A percentile compares a stretch with the other conserved stretches of the same genome.
These are phyloP conservation scores for Pogonocichla stellata DNA, from an alignment of 2,113 vertebrate genomes.

Conservation along the genomic window DNA sequence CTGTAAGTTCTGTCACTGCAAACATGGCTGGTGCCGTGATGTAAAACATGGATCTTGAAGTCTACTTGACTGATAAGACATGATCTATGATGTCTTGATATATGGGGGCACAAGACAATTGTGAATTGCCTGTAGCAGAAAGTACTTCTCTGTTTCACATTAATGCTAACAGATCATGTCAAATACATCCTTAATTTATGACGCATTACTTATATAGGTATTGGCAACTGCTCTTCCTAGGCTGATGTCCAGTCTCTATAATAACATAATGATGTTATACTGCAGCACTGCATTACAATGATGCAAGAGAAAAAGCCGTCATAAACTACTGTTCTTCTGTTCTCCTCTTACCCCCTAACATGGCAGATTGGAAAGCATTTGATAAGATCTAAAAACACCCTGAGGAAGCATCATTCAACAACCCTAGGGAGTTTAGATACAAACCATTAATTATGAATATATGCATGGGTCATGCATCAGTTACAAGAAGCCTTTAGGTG, in stretches of 20 bases:
- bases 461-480: neutral
- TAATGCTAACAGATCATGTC: neutral
- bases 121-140: neutral
- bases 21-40: neutral
- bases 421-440: neutral
- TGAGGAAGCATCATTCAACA: neutral
- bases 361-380: neutral
- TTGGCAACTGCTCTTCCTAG: neutral
- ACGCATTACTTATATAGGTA: neutral
- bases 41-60: neutral
- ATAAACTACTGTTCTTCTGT: neutral
- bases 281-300: neutral
- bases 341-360: accelerated
- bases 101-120: neutral
- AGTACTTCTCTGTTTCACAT: neutral
- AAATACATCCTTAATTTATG: neutral
- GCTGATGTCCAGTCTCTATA: neutral
- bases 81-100: neutral
- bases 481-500: neutral
- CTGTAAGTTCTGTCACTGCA: neutral
- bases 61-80: neutral
- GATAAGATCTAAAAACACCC: neutral
- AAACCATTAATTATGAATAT: neutral
- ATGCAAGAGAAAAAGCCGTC: neutral
- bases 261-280: neutral